phyloP scores from a whole-genome alignment of 1,140 invertebrate species.

The Drosophila pallidifrons region DNA sequence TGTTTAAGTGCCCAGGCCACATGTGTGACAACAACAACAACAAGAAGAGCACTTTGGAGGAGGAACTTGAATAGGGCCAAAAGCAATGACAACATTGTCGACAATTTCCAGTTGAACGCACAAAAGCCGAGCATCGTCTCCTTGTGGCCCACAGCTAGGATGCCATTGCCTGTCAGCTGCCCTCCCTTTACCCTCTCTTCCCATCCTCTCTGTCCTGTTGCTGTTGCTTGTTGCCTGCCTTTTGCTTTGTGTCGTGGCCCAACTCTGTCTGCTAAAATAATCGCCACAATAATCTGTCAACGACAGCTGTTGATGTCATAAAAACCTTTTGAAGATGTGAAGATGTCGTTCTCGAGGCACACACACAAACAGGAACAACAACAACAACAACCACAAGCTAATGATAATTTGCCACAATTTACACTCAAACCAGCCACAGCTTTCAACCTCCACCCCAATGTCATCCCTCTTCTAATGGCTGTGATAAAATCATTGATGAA shows the following conservation, averaged over 20 bases:
- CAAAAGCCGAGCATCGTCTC: constrained; percentile 54
- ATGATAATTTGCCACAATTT: constrained; percentile 84
- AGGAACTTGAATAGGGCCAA: constrained; percentile 39
- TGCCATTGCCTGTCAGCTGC: not conserved
- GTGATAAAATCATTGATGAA: constrained; percentile 84
- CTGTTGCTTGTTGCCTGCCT: constrained; percentile 49
- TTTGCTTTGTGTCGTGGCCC: constrained; percentile 42
- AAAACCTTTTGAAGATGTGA: constrained; percentile 83
- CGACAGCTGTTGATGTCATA: constrained; percentile 85
- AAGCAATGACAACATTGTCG: constrained; percentile 72
- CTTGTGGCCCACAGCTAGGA: constrained; percentile 25
- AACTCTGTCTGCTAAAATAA: constrained; percentile 68
- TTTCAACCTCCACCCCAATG: not conserved
- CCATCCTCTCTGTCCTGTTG: constrained; percentile 25
- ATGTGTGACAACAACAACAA: constrained; percentile 50
- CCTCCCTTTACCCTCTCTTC: constrained; percentile 6
- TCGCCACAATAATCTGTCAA: constrained; percentile 85
- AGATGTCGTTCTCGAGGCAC: constrained; percentile 58
- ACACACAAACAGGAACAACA: constrained; percentile 25
- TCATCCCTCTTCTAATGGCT: constrained; percentile 54
- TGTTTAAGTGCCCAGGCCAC: constrained; percentile 57
- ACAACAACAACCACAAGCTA: constrained; percentile 61
- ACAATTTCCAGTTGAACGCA: constrained; percentile 79
- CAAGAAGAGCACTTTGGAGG: constrained; percentile 9
- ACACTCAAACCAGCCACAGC: constrained; percentile 68